These are phyloP conservation scores for Lepus townsendii DNA, from an alignment of 2,797 vertebrate genomes.

Conservation along the genomic window DNA sequence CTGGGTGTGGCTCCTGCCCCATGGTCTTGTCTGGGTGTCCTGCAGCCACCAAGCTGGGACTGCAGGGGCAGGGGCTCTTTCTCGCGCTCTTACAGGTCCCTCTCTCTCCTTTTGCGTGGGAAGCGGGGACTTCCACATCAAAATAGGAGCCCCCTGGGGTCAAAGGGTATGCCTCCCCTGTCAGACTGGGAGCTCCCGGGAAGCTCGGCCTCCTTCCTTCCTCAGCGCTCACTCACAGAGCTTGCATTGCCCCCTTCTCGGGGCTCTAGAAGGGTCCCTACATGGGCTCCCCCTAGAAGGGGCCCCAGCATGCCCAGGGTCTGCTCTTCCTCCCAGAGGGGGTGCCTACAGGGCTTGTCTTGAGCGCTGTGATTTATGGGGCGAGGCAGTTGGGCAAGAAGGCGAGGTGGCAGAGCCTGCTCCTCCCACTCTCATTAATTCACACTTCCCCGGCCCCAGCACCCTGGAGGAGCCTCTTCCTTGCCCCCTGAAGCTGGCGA, in stretches of 20 bases:
- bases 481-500: slow-evolving; percentile 82
- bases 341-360: neutral
- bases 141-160: neutral
- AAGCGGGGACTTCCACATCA: neutral
- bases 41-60: neutral
- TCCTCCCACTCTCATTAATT: slow-evolving; percentile 83
- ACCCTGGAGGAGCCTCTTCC: slow-evolving; percentile 78
- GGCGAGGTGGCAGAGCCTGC: slow-evolving; percentile 8
- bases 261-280: neutral
- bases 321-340: neutral
- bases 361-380: neutral
- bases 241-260: neutral
- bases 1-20: neutral
- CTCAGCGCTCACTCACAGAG: neutral
- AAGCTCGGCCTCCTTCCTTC: neutral
- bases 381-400: fast-evolving
- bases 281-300: neutral
- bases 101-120: neutral
- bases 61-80: neutral
- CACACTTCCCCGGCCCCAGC: slow-evolving; percentile 72
- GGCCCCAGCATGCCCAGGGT: too few relatives aligned
- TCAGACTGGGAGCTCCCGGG: neutral
- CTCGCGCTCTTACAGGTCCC: neutral
- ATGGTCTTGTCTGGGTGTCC: neutral
- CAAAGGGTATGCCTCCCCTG: neutral